Percentiles rank a stretch among this genome's conserved stretches.
Evolutionary conservation across 2,888 invertebrate genomes (phyloP).

Genomic region (Lepidocyrtinus sp.): DNA sequence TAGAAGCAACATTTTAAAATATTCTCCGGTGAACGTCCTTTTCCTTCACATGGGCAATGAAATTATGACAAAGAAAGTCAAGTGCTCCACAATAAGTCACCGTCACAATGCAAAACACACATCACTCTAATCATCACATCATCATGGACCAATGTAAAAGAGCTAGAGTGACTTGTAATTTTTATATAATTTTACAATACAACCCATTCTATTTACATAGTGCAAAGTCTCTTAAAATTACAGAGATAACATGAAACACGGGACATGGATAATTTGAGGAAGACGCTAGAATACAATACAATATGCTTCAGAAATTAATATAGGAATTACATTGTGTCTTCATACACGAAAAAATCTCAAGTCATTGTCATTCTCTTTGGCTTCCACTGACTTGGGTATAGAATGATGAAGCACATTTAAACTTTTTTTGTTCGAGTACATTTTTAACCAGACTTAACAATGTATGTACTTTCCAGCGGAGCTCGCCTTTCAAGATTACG

Average conservation of each 20-base stretch:
- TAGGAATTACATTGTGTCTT: conserved; percentile 36
- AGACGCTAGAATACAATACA: conserved; percentile 17
- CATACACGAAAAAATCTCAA: background rate
- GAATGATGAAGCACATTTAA: too few relatives aligned
- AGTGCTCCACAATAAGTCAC: conserved; percentile 15
- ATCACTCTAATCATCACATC: background rate
- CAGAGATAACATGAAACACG: conserved; percentile 48
- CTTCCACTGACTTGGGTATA: too few relatives aligned
- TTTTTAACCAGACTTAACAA: too few relatives aligned
- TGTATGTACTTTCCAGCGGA: too few relatives aligned
- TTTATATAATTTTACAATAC: conserved; percentile 19
- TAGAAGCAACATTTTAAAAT: too few relatives aligned
- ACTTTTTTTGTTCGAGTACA: too few relatives aligned
- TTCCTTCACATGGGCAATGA: background rate
- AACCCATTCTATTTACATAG: conserved; percentile 18
- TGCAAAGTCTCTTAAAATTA: background rate
- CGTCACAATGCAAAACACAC: conserved; percentile 11
- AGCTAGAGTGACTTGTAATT: conserved; percentile 52
- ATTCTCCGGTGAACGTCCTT: too few relatives aligned
- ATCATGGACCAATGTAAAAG: conserved; percentile 4
- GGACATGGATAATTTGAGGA: conserved; percentile 42
- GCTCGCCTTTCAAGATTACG: conserved; percentile 30
- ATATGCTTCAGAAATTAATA: conserved; percentile 41
- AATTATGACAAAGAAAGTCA: background rate
- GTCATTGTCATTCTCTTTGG: background rate